Evolutionary conservation across 2,888 invertebrate genomes (phyloP).

Genomic region (Mayetiola destructor): DNA sequence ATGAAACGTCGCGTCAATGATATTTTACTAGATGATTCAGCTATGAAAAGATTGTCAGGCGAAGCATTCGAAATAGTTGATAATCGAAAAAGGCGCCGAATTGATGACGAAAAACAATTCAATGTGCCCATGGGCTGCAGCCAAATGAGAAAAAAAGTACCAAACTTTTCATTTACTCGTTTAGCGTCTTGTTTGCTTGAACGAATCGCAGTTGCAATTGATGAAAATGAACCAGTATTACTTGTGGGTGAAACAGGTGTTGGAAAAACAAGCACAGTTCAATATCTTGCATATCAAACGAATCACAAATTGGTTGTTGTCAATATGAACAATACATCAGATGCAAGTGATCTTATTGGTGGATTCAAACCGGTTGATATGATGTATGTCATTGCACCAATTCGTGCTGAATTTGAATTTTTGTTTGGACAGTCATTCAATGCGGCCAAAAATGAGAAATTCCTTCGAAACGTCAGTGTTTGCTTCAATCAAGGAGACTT

Average conservation of each 20-base stretch:
- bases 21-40: not conserved
- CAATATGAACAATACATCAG: constrained; percentile 98
- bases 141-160: constrained; percentile 29
- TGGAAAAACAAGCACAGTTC: constrained; percentile 91
- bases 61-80: not conserved
- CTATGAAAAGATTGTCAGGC: not conserved
- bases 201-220: constrained; percentile 70
- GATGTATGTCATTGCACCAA: constrained; percentile 64
- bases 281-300: constrained; percentile 72
- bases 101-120: constrained; percentile 4
- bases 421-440: constrained; percentile 68
- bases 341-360: constrained; percentile 89
- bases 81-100: constrained; percentile 13
- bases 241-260: constrained; percentile 97
- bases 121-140: not conserved
- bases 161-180: constrained; percentile 68
- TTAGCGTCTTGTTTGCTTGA: constrained; percentile 73
- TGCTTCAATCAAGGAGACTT: constrained; percentile 62
- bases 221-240: constrained; percentile 74
- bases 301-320: constrained; percentile 81
- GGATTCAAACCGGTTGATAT: constrained; percentile 94
- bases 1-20: constrained; percentile 31
- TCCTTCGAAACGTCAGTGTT: constrained; percentile 62
- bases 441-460: constrained; percentile 63
- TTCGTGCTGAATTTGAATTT: constrained; percentile 67